Conservation (phyloP, 2,113 vertebrate genomes). For the Perca flavescens region DNA sequence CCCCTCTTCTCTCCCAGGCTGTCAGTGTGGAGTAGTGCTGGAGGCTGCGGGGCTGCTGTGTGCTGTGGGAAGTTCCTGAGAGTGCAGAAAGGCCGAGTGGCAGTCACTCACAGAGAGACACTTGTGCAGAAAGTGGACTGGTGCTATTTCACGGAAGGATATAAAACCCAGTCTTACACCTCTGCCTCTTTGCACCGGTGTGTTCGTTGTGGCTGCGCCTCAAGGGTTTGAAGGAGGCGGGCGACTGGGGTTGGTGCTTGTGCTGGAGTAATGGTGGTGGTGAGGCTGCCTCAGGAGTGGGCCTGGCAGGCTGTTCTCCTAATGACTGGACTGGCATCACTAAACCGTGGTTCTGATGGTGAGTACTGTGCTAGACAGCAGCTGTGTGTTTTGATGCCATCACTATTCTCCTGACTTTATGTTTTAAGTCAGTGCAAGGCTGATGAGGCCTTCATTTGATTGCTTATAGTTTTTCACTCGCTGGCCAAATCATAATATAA, state of each 20-base stretch:
- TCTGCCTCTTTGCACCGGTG: slow-evolving; percentile 20
- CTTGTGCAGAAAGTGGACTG: slow-evolving; percentile 35
- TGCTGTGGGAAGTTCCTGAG: slow-evolving; percentile 71
- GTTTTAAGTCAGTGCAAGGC: not conserved
- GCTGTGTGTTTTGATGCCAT: slow-evolving; percentile 12
- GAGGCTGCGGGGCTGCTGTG: slow-evolving; percentile 68
- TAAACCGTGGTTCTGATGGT: slow-evolving; percentile 83
- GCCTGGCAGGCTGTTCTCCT: slow-evolving; percentile 77
- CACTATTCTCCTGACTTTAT: not conserved
- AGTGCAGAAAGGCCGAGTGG: slow-evolving; percentile 45
- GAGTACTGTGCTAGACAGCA: slow-evolving; percentile 71
- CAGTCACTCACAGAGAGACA: slow-evolving; percentile 57
- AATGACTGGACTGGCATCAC: slow-evolving; percentile 75
- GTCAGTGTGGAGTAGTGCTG: slow-evolving; percentile 80
- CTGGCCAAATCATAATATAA: not conserved
- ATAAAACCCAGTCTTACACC: slow-evolving; percentile 49
- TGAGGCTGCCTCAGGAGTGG: slow-evolving; percentile 56
- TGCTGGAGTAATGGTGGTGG: slow-evolving; percentile 60
- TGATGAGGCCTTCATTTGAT: slow-evolving; percentile 14
- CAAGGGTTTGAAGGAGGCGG: slow-evolving; percentile 67
- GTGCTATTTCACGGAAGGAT: slow-evolving; percentile 44
- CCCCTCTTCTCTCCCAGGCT: slow-evolving; percentile 76
- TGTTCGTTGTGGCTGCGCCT: slow-evolving; percentile 58
- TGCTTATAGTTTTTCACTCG: not conserved
- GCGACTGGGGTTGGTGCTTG: slow-evolving; percentile 29